Evolutionary conservation across 2,797 vertebrate genomes (phyloP).

Genomic region (Eremophila alpestris): DNA sequence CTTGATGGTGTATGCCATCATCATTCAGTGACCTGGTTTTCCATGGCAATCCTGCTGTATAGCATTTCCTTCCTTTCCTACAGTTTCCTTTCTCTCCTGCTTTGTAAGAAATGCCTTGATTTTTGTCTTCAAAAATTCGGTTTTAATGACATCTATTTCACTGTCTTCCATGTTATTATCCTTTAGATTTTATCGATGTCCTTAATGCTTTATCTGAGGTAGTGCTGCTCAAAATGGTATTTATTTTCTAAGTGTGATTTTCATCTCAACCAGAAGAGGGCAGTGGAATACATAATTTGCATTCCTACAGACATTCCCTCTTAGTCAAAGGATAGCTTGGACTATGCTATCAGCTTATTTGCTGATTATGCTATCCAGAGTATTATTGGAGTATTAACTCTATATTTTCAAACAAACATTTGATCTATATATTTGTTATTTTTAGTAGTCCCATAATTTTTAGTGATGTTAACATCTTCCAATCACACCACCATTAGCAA

Average conservation of each 20-base stretch:
- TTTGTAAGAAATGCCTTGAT: not conserved
- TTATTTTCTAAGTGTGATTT: not conserved
- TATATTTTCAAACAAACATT: not conserved
- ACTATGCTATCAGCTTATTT: not conserved
- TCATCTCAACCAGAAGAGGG: slow-evolving; percentile 30
- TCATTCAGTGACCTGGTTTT: not conserved
- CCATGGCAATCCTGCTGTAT: not conserved
- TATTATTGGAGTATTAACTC: not conserved
- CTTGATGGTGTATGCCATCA: not conserved
- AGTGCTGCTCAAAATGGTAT: not conserved
- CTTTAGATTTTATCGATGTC: not conserved
- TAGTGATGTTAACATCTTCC: not conserved
- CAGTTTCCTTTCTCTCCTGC: not conserved
- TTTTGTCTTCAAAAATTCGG: not conserved
- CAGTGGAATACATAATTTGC: not conserved
- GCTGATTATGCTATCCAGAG: not conserved
- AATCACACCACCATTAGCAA: not conserved
- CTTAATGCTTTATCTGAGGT: not conserved
- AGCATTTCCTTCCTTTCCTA: not conserved
- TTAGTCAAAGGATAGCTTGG: not conserved
- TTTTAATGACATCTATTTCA: not conserved
- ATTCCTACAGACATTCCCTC: not conserved
- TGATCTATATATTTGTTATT: not conserved
- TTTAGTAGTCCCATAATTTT: not conserved
- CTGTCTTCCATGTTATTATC: not conserved